Conservation (phyloP, 2,888 invertebrate species). For the Ectemnius lituratus region DNA sequence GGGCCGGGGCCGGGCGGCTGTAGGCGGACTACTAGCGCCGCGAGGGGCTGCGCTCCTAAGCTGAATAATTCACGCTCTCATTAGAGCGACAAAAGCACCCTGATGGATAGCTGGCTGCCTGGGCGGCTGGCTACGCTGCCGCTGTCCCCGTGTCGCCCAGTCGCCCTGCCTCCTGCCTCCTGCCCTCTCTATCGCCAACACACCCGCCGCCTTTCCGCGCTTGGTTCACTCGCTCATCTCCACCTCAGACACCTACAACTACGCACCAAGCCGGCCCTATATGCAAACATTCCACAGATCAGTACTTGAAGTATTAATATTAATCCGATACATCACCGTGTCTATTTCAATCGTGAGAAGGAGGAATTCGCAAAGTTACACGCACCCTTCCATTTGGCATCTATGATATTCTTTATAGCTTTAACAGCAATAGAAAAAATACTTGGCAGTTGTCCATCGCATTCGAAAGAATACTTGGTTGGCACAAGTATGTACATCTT, state of each 20-base stretch:
- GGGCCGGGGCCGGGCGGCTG: slow-evolving; percentile 17
- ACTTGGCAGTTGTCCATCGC: too few species aligned
- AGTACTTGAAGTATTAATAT: neutral
- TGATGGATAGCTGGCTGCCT: slow-evolving; percentile 75
- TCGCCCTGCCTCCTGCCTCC: too few species aligned
- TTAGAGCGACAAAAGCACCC: slow-evolving; percentile 78
- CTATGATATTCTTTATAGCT: too few species aligned
- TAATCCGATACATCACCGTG: too few species aligned
- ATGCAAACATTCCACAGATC: slow-evolving; percentile 47
- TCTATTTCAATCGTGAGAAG: too few species aligned
- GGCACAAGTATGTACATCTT: too few species aligned
- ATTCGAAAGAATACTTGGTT: too few species aligned
- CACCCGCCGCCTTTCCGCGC: neutral
- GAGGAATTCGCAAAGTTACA: too few species aligned
- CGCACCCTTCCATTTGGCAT: too few species aligned
- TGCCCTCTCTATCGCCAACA: neutral
- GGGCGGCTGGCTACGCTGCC: slow-evolving; percentile 59
- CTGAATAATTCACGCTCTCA: slow-evolving; percentile 78
- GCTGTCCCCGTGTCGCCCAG: slow-evolving; percentile 26
- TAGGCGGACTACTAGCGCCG: slow-evolving; percentile 43
- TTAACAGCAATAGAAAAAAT: too few species aligned
- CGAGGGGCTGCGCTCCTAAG: slow-evolving; percentile 61
- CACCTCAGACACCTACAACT: too few species aligned
- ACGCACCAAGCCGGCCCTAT: slow-evolving; percentile 18
- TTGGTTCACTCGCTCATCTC: too few species aligned